Conservation (phyloP, 2,797 vertebrate genomes). For the Tragelaphus eurycerus region DNA sequence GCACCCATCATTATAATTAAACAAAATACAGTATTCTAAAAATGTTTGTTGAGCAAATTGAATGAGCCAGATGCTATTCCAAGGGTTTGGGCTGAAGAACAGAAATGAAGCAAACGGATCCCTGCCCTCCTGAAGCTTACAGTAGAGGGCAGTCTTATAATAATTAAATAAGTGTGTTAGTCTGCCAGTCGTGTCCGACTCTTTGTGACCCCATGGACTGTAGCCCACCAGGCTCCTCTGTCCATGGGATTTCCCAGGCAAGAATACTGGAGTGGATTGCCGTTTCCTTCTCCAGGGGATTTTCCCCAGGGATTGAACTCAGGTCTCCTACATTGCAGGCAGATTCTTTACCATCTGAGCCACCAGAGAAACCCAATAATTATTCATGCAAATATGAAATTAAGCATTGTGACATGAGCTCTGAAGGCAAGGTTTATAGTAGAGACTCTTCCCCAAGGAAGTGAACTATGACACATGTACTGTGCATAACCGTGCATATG, state of each 20-base stretch:
- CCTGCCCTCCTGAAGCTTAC: background rate
- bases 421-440: background rate
- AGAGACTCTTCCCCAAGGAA: background rate
- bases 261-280: background rate
- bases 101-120: background rate
- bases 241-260: background rate
- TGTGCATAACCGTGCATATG: background rate
- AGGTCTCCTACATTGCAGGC: background rate
- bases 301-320: background rate
- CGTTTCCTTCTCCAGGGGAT: background rate
- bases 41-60: slow-evolving; percentile 21
- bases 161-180: background rate
- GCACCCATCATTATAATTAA: slow-evolving; percentile 46
- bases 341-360: background rate
- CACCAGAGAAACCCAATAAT: background rate
- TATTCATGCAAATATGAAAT: background rate
- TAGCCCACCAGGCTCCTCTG: background rate
- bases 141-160: background rate
- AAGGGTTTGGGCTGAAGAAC: background rate
- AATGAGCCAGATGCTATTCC: background rate
- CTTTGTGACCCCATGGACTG: background rate
- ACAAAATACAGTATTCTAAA: slow-evolving; percentile 45
- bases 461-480: background rate
- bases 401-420: background rate
- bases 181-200: background rate